Evolutionary conservation across 2,888 invertebrate genomes (phyloP), one percentile per base, ranked within the genome.

Genomic region (Volucella zonaria): DNA sequence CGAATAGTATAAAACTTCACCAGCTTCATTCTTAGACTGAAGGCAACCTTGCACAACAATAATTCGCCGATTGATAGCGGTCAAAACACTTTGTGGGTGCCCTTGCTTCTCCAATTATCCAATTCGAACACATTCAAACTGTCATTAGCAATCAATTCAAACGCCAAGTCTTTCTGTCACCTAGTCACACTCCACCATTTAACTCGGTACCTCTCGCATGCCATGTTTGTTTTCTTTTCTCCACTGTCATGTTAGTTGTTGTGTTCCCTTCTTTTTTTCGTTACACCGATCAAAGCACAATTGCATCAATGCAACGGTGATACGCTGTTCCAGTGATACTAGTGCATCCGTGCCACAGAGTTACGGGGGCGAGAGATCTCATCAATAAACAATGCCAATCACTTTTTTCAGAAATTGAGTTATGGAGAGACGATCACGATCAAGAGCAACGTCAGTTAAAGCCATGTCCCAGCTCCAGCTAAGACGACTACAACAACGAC

Each of bases 371-470:
- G 51, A 51, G 47, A 52, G 52, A 49, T 78, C 43, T 68, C 76
- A 70, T 71, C 81, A 81, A 83, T 76, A 85, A 80, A 81, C 85
- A 81, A 85, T 81, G 81, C 67, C 85, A 81, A 81, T 85, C 85
- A 81, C 82, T 82, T 76, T 68, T 73, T 62, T 62, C 78, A 78
- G 73, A 78, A 79, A 82, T 78, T 82, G 73, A 82, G 80, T 68
- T 71, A 68, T 47, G 54, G 47, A 51, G 61, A 40, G 52, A 42
- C 68, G 81, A 85, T 85, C 85, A 85, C 81, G 85, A 81, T 85
- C 85, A 85, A 85, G 85, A 85, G 68, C 85, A 82, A 71, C 42
- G 76, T 58, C 56, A 76, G 56, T 40, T 66, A 52, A 18, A 47
- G 54, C 75, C 64, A 42, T 59, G 51, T 38, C 51, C 38, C 58